Percentiles rank a stretch among this genome's conserved stretches.
phyloP scores from a whole-genome alignment of 2,113 vertebrate species.

The Anolis sagrei region DNA sequence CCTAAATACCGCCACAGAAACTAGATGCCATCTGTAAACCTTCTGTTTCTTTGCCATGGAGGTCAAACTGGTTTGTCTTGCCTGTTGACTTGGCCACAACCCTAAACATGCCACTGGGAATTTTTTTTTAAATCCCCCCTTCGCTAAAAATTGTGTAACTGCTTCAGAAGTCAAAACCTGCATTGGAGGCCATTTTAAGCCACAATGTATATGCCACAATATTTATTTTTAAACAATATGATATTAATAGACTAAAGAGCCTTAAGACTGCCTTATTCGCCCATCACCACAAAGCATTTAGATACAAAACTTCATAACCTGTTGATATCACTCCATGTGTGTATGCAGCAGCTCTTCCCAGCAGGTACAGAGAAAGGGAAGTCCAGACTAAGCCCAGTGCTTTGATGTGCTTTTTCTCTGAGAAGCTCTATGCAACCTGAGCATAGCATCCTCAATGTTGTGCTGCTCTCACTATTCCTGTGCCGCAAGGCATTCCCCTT shows the following conservation, averaged over 20 bases:
- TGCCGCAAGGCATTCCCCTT: too few relatives aligned
- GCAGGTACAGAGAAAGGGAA: too few relatives aligned
- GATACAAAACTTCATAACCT: too few relatives aligned
- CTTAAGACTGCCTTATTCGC: too few relatives aligned
- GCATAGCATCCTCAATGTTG: too few relatives aligned
- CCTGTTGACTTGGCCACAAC: background rate
- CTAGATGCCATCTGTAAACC: slow-evolving; percentile 53
- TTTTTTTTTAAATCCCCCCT: background rate
- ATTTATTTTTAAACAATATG: background rate
- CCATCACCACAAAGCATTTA: background rate
- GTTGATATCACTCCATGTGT: too few relatives aligned
- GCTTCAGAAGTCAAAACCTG: background rate
- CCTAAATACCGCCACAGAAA: slow-evolving; percentile 70
- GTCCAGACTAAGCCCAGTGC: too few relatives aligned
- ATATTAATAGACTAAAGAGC: background rate
- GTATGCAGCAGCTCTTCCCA: too few relatives aligned
- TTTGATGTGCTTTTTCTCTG: too few relatives aligned
- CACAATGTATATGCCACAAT: background rate
- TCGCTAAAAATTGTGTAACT: background rate
- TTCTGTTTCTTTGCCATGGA: slow-evolving; percentile 38
- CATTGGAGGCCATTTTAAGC: background rate
- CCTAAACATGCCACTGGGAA: background rate
- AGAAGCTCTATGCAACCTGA: too few relatives aligned
- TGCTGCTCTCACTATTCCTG: too few relatives aligned
- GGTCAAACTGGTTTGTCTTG: slow-evolving; percentile 49